Evolutionary conservation across 2,113 vertebrate genomes (phyloP), one percentile per base, ranked within the genome.

Genomic region (Zingel zingel): DNA sequence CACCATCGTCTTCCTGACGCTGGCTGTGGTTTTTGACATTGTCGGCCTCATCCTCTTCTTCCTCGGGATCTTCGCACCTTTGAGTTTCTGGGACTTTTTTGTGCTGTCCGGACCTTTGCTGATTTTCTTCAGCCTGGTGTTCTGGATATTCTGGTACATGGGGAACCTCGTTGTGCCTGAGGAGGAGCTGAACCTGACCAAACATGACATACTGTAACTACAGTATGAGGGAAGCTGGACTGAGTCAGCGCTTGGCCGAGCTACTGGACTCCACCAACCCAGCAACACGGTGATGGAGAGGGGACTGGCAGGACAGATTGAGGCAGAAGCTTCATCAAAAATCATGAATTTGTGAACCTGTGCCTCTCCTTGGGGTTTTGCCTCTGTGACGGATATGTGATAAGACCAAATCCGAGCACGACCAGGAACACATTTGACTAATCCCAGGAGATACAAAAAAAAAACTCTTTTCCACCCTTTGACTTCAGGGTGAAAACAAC

Each of bases 131-230:
- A 99, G 98, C 83, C 89, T 98, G 2, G 0, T 97, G 9, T 94
- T 96, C 82, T 99, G 98, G 98, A 79, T 95, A 3, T 91, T 94
- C 69, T 99, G 98, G 98, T 99, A 99, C 89, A 39, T 94, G 27
- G 86, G 96, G 78, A 96, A 95, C 82, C 88, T 99, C 0, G 93
- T 91, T 0, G 81, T 96, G 13, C 81, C 96, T 0, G 91, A 92
- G 4, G 84, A 94, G n/a, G 94, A 97, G 59, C 91, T 96, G 9
- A 82, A 84, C 83, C 59, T 92, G 36, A 36, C 19, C 19, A 92
- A 84, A 27, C 5, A 1, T 0, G 84, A 84, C 77, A 70, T 89
- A 3, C 59, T 87, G 51, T 93, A 85, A 89, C 6, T 0, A 0
- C 51, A 2, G 33, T 0, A 0, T 5, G 65, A 23, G 23, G 5